phyloP scores from a whole-genome alignment of 2,797 vertebrate genomes.

The Pelobates cultripes region DNA sequence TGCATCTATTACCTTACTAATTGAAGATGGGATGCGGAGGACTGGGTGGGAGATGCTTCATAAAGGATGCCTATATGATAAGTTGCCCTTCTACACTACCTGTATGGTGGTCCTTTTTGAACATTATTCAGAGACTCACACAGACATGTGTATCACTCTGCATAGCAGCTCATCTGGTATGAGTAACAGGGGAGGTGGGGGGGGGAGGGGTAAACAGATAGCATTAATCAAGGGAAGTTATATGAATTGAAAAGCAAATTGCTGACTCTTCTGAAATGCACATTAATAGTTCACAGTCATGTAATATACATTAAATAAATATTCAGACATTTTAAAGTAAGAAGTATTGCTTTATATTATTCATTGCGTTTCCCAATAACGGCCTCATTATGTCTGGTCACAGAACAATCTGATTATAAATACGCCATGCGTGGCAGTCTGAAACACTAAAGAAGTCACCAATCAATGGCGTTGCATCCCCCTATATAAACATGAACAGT shows the following conservation, averaged over 20 bases:
- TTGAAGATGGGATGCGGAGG: no score
- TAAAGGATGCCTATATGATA: no score
- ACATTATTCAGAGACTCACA: no score
- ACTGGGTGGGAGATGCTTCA: no score
- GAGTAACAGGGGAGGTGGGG: no score
- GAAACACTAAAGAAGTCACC: background rate
- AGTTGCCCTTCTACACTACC: no score
- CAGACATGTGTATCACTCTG: no score
- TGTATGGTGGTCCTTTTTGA: no score
- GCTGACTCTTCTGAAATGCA: background rate
- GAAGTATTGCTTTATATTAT: background rate
- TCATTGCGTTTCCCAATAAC: background rate
- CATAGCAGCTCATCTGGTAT: no score
- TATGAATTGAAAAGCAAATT: background rate
- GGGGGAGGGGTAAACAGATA: no score
- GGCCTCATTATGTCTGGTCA: background rate
- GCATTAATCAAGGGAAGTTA: background rate
- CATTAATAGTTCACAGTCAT: background rate
- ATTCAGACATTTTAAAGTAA: background rate
- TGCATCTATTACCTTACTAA: no score
- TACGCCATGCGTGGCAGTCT: background rate
- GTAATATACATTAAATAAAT: background rate
- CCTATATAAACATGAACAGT: background rate
- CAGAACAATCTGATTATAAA: background rate
- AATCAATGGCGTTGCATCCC: background rate